Conservation (phyloP, 2,113 vertebrate genomes). For the Struthidea cinerea region DNA sequence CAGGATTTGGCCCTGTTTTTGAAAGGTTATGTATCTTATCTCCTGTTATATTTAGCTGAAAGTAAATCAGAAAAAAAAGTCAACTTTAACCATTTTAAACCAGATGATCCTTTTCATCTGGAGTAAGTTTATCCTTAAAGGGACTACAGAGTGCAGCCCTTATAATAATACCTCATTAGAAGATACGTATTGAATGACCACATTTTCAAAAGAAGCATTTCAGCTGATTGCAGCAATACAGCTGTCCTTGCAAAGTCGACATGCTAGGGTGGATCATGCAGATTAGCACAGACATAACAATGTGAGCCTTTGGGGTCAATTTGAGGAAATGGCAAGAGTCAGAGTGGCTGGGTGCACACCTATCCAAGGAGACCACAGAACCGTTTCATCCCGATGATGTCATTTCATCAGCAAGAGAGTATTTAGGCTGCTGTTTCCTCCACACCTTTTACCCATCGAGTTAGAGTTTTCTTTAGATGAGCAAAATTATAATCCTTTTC, state of each 20-base stretch:
- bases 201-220: conserved; percentile 40
- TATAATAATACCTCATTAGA: conserved; percentile 33
- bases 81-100: conserved; percentile 8
- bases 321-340: conserved; percentile 44
- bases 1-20: background rate
- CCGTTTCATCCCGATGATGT: conserved; percentile 7
- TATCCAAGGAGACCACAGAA: conserved; percentile 21
- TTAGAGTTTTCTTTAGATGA: background rate
- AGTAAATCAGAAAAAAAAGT: conserved; percentile 2
- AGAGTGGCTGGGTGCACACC: background rate
- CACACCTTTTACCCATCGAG: background rate
- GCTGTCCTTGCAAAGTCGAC: conserved; percentile 13
- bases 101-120: conserved; percentile 60
- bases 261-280: background rate
- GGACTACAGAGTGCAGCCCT: background rate
- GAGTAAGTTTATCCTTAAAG: conserved; percentile 32
- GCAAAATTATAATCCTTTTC: background rate
- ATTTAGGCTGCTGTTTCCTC: background rate
- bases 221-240: conserved; percentile 39
- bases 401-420: conserved; percentile 1
- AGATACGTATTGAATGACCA: conserved; percentile 45
- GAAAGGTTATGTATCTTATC: background rate
- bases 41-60: conserved; percentile 20
- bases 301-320: conserved; percentile 15
- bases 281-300: conserved; percentile 40